phyloP scores from a whole-genome alignment of 1,140 invertebrate genomes.

The Drosophila pseudoananassae region DNA sequence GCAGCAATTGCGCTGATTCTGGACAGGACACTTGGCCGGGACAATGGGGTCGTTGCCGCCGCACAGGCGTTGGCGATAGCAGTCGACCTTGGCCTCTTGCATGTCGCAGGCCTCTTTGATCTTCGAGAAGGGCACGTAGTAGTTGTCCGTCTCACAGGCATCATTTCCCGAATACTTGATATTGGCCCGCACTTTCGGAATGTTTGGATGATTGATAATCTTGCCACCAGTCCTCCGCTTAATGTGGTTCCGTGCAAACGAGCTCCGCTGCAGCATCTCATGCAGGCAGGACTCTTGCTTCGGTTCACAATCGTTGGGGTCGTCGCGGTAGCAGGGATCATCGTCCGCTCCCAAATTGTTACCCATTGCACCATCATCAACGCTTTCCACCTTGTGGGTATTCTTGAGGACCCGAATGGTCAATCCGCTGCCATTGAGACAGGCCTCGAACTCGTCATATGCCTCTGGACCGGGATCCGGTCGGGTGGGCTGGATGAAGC shows the following conservation, averaged over 20 bases:
- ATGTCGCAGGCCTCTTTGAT: conserved; percentile 65
- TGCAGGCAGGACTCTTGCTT: conserved; percentile 40
- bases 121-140: conserved; percentile 75
- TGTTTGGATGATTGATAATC: conserved; percentile 73
- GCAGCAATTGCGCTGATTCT: conserved; percentile 60
- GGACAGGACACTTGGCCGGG: conserved; percentile 21
- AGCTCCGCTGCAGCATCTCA: conserved; percentile 66
- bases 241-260: conserved; percentile 71
- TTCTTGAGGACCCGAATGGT: conserved; percentile 80
- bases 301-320: conserved; percentile 31
- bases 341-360: conserved; percentile 34
- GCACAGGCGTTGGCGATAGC: conserved; percentile 61
- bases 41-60: conserved; percentile 34
- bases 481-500: conserved; percentile 62
- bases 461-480: conserved; percentile 76
- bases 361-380: conserved; percentile 55
- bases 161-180: conserved; percentile 82
- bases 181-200: conserved; percentile 77
- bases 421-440: conserved; percentile 78
- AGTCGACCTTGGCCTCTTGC: conserved; percentile 63
- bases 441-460: conserved; percentile 81
- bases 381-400: conserved; percentile 73
- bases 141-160: conserved; percentile 63
- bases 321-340: conserved; percentile 41
- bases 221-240: conserved; percentile 68